Percentiles rank a stretch among this genome's conserved stretches.
Evolutionary conservation across 2,113 vertebrate genomes (phyloP).

Genomic region (Prionailurus bengalensis): DNA sequence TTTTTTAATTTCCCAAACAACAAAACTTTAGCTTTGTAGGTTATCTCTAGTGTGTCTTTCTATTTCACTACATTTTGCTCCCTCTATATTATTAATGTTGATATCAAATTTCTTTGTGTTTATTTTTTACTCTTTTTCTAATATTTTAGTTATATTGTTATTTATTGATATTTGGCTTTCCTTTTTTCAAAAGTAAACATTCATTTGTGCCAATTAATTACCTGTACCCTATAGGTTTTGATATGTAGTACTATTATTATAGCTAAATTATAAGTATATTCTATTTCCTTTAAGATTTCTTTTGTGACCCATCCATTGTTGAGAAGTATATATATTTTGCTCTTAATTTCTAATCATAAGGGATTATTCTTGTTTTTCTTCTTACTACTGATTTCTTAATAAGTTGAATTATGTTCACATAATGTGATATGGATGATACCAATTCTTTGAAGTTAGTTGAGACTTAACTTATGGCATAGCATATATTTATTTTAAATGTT

Average conservation of each 20-base stretch:
- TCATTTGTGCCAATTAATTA: background rate
- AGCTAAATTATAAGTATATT: background rate
- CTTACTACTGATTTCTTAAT: background rate
- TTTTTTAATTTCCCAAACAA: background rate
- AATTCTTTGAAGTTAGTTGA: background rate
- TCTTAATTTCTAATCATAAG: background rate
- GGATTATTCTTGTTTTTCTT: background rate
- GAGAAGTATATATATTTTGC: background rate
- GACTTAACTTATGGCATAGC: background rate
- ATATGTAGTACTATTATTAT: background rate
- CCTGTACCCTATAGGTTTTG: background rate
- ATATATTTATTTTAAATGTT: background rate
- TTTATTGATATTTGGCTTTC: background rate
- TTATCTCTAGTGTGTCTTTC: background rate
- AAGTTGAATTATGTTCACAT: background rate
- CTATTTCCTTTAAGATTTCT: background rate
- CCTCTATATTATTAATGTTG: background rate
- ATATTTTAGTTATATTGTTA: background rate
- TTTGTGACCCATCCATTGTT: background rate
- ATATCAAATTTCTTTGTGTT: background rate
- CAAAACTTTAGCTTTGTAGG: background rate
- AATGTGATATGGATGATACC: background rate
- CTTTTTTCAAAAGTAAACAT: background rate
- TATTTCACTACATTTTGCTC: background rate
- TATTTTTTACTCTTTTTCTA: background rate